Evolutionary conservation across 2,888 invertebrate species (phyloP), one percentile per base, ranked within the genome.

Genomic region (Athalia circularis): DNA sequence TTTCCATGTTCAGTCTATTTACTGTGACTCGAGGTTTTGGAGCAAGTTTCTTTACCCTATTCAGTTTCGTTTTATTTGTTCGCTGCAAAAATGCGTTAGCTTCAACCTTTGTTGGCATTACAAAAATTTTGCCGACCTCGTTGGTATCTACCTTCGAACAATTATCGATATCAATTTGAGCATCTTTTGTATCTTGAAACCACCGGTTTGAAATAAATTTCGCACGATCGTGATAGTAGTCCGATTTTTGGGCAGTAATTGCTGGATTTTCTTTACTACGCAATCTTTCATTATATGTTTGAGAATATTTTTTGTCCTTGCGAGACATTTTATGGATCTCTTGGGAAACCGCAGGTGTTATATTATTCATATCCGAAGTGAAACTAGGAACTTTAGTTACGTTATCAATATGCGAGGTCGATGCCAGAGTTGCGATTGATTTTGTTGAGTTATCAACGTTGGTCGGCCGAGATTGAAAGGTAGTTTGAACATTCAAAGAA

Each of bases 301-400:
- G 87, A n/a, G 90, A 88, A 65, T 88, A 84, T 79, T 90, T 90
- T 76, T 90, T 90, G 72, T 90, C 89, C 79, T 88, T 89, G 11
- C 90, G 80, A 29, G 90, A 89, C 86, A 90, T 87, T 79, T 86
- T 89, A 72, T 88, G 88, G 67, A 82, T 6, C 2, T 61, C 6
- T 62, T 62, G 62, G 5, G 15, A 48, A 62, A 9, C 29, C 11
- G 13, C 50, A 15, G 48, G 15, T 29, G 48, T 11, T 6, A 48
- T 48, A 15, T 9, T 29, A 50, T 75, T 62, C 13, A 15, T 45
- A 11, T 29, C 7, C 15, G 74, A 29, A 11, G 29, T 5, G 15
- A 29, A 52, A 50, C 6, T 75, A 9, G 50, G 48, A 75, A 50
- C 9, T 62, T 75, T 62, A n/a, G 43, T 62, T 4, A 50, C 13